These are phyloP conservation scores for Palaemon carinicauda DNA, from an alignment of 1,140 invertebrate species.

Conservation along the genomic window DNA sequence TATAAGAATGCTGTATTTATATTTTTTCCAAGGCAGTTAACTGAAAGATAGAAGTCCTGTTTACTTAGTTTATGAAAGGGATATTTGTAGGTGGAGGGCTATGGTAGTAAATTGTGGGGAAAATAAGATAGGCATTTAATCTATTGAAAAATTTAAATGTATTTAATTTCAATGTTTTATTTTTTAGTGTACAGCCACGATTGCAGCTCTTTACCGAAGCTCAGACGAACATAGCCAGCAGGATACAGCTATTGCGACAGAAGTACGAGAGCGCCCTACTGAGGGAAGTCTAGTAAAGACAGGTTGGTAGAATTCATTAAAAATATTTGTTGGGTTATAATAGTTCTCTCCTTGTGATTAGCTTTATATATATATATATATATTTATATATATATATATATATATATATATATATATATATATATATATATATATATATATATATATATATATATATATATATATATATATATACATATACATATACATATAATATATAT, in stretches of 20 bases:
- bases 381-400: background rate
- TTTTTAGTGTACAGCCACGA: conserved; percentile 25
- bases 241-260: background rate
- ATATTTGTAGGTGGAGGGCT: background rate
- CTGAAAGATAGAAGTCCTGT: too few species aligned
- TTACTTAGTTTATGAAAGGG: too few species aligned
- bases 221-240: conserved; percentile 36
- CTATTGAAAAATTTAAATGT: background rate
- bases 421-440: too few species aligned
- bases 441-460: too few species aligned
- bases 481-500: too few species aligned
- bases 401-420: too few species aligned
- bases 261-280: background rate
- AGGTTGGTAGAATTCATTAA: background rate
- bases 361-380: too few species aligned
- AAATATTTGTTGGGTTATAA: too few species aligned
- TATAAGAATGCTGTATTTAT: too few species aligned
- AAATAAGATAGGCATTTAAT: background rate
- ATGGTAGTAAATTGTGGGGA: background rate
- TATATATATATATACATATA: too few species aligned
- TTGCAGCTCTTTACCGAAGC: background rate
- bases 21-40: too few species aligned
- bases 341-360: background rate
- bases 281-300: conserved; percentile 11
- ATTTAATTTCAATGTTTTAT: background rate